Evolutionary conservation across 2,797 vertebrate species (phyloP).

Genomic region (Sandelia bainsii): DNA sequence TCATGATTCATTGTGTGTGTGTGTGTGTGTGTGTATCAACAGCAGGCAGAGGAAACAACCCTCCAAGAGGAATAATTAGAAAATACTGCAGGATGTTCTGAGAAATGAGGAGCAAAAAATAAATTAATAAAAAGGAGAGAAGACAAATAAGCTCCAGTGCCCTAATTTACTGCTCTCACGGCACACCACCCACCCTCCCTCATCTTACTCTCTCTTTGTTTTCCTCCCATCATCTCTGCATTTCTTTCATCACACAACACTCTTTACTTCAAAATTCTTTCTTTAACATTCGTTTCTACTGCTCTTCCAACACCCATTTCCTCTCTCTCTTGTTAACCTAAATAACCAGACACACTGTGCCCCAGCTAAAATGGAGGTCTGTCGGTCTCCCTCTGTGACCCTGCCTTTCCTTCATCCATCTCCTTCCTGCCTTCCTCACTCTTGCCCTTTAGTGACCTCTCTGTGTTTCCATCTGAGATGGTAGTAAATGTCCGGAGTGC

Average conservation of each 20-base stretch:
- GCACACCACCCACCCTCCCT: slow-evolving; percentile 47
- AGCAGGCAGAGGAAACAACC: slow-evolving; percentile 43
- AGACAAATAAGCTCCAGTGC: slow-evolving; percentile 66
- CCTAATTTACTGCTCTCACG: slow-evolving; percentile 72
- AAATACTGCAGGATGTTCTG: slow-evolving; percentile 63
- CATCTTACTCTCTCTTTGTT: slow-evolving; percentile 53
- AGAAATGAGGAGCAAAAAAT: slow-evolving; percentile 41
- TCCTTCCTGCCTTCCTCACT: slow-evolving; percentile 4
- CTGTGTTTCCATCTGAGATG: slow-evolving; percentile 23
- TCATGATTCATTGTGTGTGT: slow-evolving; percentile 31
- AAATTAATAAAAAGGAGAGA: slow-evolving; percentile 5
- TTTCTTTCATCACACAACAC: slow-evolving; percentile 29
- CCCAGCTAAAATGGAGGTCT: slow-evolving; percentile 66
- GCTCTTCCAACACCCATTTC: slow-evolving; percentile 29
- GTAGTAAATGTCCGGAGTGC: slow-evolving; percentile 34
- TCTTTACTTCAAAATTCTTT: slow-evolving; percentile 34
- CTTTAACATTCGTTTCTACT: slow-evolving; percentile 11
- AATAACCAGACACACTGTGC: slow-evolving; percentile 46
- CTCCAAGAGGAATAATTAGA: slow-evolving; percentile 58
- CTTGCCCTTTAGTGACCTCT: slow-evolving; percentile 26
- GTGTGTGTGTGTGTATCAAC: slow-evolving; percentile 21
- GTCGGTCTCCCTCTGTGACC: slow-evolving; percentile 50
- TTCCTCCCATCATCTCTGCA: slow-evolving; percentile 44
- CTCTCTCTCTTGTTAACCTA: slow-evolving; percentile 35
- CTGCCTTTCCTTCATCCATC: slow-evolving; percentile 41